phyloP scores from a whole-genome alignment of 2,888 invertebrate genomes.

The Bombylius major region DNA sequence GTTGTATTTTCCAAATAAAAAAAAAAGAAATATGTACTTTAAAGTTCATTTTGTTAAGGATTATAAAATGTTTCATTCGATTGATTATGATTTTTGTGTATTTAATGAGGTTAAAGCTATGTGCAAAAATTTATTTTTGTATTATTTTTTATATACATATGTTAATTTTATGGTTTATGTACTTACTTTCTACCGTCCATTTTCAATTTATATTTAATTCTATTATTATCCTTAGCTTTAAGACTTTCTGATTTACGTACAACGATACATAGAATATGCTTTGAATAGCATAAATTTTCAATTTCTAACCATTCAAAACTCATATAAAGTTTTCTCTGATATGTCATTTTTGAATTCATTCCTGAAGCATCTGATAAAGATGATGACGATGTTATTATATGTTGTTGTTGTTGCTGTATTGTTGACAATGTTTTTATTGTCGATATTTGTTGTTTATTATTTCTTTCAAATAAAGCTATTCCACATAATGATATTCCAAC shows the following conservation, averaged over 20 bases:
- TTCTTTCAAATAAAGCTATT: constrained; percentile 25
- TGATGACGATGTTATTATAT: not conserved
- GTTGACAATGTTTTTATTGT: not conserved
- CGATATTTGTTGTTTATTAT: not conserved
- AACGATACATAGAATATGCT: constrained; percentile 53
- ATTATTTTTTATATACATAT: too few species aligned
- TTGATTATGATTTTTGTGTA: too few species aligned
- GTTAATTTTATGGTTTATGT: not conserved
- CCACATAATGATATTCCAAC: constrained; percentile 51
- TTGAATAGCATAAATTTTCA: constrained; percentile 63
- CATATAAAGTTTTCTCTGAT: constrained; percentile 34
- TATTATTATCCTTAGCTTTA: constrained; percentile 43
- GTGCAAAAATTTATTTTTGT: too few species aligned
- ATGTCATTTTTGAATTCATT: constrained; percentile 20
- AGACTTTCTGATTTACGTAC: constrained; percentile 41
- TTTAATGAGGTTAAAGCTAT: too few species aligned
- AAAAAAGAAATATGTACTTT: too few species aligned
- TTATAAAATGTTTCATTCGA: too few species aligned
- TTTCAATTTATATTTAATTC: constrained; percentile 57
- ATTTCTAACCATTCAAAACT: constrained; percentile 57
- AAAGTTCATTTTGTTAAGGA: too few species aligned
- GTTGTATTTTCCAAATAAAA: too few species aligned
- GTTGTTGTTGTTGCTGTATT: not conserved
- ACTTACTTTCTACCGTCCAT: constrained; percentile 59
- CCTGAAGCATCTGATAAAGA: constrained; percentile 2